Conservation (phyloP, 1,140 invertebrate genomes). For the Drosophila pectinifera region DNA sequence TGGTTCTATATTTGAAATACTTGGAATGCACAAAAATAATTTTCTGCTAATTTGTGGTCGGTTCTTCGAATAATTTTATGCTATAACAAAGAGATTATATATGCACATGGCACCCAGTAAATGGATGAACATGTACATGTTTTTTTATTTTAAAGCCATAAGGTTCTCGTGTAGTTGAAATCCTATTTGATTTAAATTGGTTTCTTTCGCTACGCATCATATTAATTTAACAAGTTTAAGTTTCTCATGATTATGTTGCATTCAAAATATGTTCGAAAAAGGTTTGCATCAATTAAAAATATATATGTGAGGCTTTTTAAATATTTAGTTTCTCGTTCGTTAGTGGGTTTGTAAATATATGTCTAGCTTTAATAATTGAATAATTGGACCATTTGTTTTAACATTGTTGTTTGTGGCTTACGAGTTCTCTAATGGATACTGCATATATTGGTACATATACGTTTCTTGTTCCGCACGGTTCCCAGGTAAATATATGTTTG, state of each 20-base stretch:
- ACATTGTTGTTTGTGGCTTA: slow-evolving; percentile 72
- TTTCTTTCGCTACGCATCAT: slow-evolving; percentile 50
- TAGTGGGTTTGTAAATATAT: slow-evolving; percentile 41
- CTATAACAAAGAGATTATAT: slow-evolving; percentile 58
- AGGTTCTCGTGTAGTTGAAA: slow-evolving; percentile 66
- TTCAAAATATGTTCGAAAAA: slow-evolving; percentile 67
- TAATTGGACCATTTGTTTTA: slow-evolving; percentile 84
- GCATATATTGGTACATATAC: slow-evolving; percentile 38
- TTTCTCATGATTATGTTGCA: slow-evolving; percentile 30
- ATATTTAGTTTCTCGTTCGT: slow-evolving; percentile 41
- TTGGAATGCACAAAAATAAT: slow-evolving; percentile 79
- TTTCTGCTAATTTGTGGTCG: slow-evolving; percentile 49
- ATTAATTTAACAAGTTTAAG: slow-evolving; percentile 27
- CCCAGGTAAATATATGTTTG: slow-evolving; percentile 66
- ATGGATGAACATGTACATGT: slow-evolving; percentile 17
- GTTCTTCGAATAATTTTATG: slow-evolving; percentile 55
- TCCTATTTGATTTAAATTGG: slow-evolving; percentile 76
- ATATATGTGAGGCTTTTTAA: slow-evolving; percentile 46
- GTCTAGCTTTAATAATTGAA: slow-evolving; percentile 70
- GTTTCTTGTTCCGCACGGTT: slow-evolving; percentile 73
- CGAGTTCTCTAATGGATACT: slow-evolving; percentile 56
- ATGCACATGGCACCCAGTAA: slow-evolving; percentile 22
- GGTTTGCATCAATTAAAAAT: slow-evolving; percentile 70
- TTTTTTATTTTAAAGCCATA: slow-evolving; percentile 65
- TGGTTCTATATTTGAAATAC: slow-evolving; percentile 70